A percentile compares a stretch with the other conserved stretches of the same genome.
Evolutionary conservation across 2,797 vertebrate genomes (phyloP).

Genomic region (Sebastes diaconus): DNA sequence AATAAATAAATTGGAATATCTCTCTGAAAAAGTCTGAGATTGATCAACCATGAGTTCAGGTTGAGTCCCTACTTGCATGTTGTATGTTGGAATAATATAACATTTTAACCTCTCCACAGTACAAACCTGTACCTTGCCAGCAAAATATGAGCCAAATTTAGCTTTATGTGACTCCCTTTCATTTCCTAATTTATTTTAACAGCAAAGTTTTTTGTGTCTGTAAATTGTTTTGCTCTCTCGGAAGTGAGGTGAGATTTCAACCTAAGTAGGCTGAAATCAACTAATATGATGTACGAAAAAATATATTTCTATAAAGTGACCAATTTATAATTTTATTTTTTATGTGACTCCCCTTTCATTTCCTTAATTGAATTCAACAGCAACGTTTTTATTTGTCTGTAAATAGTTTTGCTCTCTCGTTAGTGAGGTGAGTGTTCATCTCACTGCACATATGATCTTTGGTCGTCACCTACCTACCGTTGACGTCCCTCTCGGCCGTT

Average conservation of each 20-base stretch:
- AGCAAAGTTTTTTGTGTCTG: neutral
- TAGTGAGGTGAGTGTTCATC: conserved; percentile 21
- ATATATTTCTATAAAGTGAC: neutral
- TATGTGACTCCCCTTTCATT: no score
- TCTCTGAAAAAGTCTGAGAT: neutral
- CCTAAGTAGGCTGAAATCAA: neutral
- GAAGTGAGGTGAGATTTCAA: neutral
- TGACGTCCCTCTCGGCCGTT: conserved; percentile 46
- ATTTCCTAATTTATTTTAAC: neutral
- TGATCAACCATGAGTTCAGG: neutral
- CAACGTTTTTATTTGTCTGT: no score
- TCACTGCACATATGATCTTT: conserved; percentile 47
- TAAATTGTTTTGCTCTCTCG: neutral
- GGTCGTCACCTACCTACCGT: conserved; percentile 12
- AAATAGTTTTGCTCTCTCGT: no score
- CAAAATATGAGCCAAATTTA: neutral
- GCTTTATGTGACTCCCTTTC: neutral
- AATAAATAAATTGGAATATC: neutral
- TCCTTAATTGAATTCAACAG: no score
- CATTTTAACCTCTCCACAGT: neutral
- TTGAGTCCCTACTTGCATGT: neutral
- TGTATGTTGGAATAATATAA: neutral
- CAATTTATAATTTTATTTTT: neutral
- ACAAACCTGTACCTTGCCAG: neutral
- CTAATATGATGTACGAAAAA: neutral